Base-by-base conservation (phyloP, 1,140 invertebrate species). In the Bombus fervidus region DNA sequence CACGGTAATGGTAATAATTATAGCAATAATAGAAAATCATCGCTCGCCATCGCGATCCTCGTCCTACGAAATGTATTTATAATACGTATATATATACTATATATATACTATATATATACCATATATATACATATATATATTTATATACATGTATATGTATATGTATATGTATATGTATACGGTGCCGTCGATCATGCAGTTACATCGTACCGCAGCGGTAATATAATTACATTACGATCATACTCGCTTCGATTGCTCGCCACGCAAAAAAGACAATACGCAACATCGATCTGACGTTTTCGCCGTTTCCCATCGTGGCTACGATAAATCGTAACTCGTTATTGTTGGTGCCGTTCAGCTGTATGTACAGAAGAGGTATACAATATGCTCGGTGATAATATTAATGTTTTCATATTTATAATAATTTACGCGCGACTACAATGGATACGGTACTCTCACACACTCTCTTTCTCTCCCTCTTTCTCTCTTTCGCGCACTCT, bases 311-410 rank as follows among this genome's bases (percentile, higher is more conserved):
- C 39, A 64, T 76, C 83, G 0, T 73, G 75, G 74, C 82, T 86
- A 72, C 80, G 41, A 83, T 80, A 37, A 87, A 91, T 91, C 90
- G 90, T 86, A 83, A 22, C 37, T 76, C 34, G 25, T 62, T 62
- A 47, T 41, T 77, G 3, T 91, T 87, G 85, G 92, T 89, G 85
- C 85, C 86, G 79, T 80, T 90, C 83, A 89, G 91, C 80, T 90
- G 85, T 93, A 93, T 93, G 89, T 93, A 93, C 92, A 93, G 91
- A 92, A 92, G 91, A 93, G 90, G 89, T 93, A 92, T 41, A 31
- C 13, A 91, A 91, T 90, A 92, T 92, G 86, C 64, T 86, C 87
- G 82, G 47, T 53, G 47, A 86, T 85, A 88, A 86, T 90, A 89
- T 89, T 85, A 90, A 91, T 90, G n/a, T 85, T 75, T 87, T 92